A percentile compares a stretch with the other conserved stretches of the same genome.
phyloP scores from a whole-genome alignment of 2,113 vertebrate genomes.

The Trogon melanurus region DNA sequence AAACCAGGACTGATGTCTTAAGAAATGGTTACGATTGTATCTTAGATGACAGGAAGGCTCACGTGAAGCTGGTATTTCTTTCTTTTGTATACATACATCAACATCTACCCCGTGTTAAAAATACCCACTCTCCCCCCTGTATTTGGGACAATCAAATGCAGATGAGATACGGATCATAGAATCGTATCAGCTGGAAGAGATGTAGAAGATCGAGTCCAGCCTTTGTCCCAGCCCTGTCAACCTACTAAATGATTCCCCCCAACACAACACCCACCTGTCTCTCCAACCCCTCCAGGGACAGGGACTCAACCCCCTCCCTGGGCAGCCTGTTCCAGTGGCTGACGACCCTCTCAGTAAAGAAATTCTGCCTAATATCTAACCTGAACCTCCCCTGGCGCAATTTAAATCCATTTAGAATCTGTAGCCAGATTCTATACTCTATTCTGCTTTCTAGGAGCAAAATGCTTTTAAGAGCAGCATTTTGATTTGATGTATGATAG shows the following conservation, averaged over 20 bases:
- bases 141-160: not conserved
- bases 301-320: too few species aligned
- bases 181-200: too few species aligned
- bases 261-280: too few species aligned
- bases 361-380: too few species aligned
- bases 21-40: not conserved
- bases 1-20: not conserved
- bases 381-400: too few species aligned
- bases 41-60: not conserved
- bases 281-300: too few species aligned
- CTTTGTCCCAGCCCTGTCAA: too few species aligned
- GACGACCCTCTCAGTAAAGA: too few species aligned
- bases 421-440: not conserved
- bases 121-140: not conserved
- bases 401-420: too few species aligned
- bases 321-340: too few species aligned
- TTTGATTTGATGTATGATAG: not conserved
- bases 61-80: not conserved
- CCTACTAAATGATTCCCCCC: too few species aligned
- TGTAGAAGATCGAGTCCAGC: too few species aligned
- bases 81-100: not conserved
- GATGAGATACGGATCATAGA: not conserved
- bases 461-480: not conserved
- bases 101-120: not conserved
- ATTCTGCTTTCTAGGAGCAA: not conserved